Base-by-base conservation (phyloP, 2,888 invertebrate species). In the Agrochola lychnidis region DNA sequence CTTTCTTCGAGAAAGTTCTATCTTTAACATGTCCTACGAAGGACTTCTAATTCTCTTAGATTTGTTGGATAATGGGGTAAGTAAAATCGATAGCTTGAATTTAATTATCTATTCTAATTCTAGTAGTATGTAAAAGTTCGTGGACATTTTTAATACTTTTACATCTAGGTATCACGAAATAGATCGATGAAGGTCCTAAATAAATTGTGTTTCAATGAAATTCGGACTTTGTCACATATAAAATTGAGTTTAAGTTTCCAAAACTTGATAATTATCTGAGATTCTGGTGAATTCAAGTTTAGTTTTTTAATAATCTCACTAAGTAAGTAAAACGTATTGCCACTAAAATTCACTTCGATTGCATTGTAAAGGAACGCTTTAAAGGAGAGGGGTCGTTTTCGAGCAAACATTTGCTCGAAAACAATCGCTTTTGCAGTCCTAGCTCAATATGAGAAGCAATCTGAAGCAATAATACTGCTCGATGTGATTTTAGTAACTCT, bases 401-500 rank as follows among this genome's bases (percentile, higher is more conserved):
- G 12, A 53, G 36, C 4, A 78, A 66, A 45, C 59, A 10, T 66
- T 78, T 72, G 22, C 36, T 9, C 19, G 40, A 76, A 78, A 69
- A 76, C 76, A 78, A 78, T 70, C 2, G 16, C 22, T 53, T 59
- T 53, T 67, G 40, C 30, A 78, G 40, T 19, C 19, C 56, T n/a
- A 22, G 16, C 61, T 70, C 61, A 61, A 53, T 25, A 70, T 45
- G 42, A 69, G 16, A 78, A 70, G 59, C 79, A 76, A 78, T 76
- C 69, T 42, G 7, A 19, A 59, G 42, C 19, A 42, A 61, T 70
- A 78, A 61, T 61, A 70, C n/a, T 14, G 51, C 22, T 70, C 22
- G 12, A 42, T 53, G 59, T 79, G 51, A 53, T 70, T 77, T 67
- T 25, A 45, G 19, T 25, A 36, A 14, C n/a, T 70, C 19, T 22